Evolutionary conservation across 1,140 invertebrate genomes (phyloP).

Genomic region (Caenorhabditis elegans): WBcel235 BX284606.5:11366001-11366500

Average conservation of each 20-base stretch:
- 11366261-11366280: neutral
- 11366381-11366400: too few relatives aligned
- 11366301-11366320: neutral
- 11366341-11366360: neutral
- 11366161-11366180: constrained; percentile 11
- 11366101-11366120: neutral
- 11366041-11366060: constrained; percentile 10
- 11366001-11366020: neutral
- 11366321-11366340: neutral
- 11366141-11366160: constrained; percentile 26
- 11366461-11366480: too few relatives aligned
- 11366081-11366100: constrained; percentile 29
- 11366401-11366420: too few relatives aligned
- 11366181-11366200: neutral
- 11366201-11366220: constrained; percentile 19
- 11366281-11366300: neutral
- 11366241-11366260: constrained; percentile 5
- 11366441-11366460: too few relatives aligned
- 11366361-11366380: too few relatives aligned
- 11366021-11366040: constrained; percentile 17
- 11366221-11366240: neutral
- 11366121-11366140: neutral
- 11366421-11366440: too few relatives aligned
- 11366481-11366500: too few relatives aligned
- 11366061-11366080: neutral